Conservation (phyloP, 2,797 vertebrate species). For the Hozukius guyotensis region DNA sequence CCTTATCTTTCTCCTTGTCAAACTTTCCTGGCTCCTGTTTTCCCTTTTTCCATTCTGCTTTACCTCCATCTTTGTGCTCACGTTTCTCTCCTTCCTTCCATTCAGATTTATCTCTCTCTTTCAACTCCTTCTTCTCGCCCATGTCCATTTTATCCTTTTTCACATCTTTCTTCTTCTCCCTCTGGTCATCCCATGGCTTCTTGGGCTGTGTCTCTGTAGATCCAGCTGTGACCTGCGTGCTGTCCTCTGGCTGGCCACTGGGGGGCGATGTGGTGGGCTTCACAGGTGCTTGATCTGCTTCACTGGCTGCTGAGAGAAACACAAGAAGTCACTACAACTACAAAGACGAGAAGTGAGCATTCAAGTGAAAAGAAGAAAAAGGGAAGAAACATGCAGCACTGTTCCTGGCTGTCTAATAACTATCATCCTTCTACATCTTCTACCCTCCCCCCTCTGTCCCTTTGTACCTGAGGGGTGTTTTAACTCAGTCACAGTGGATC, state of each 20-base stretch:
- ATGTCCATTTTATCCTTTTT: conserved; percentile 49
- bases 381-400: neutral
- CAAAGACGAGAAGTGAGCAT: neutral
- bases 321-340: conserved; percentile 1
- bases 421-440: conserved; percentile 9
- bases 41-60: conserved; percentile 55
- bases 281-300: conserved; percentile 5
- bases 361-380: conserved; percentile 5
- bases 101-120: conserved; percentile 35
- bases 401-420: neutral
- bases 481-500: conserved; percentile 70
- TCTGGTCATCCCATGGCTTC: conserved; percentile 36
- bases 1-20: conserved; percentile 39
- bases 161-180: conserved; percentile 37
- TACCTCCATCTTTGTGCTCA: conserved; percentile 48
- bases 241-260: conserved; percentile 63
- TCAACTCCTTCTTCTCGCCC: conserved; percentile 37
- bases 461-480: conserved; percentile 69
- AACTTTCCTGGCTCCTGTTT: conserved; percentile 38
- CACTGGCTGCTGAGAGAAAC: conserved; percentile 44
- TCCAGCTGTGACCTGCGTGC: conserved; percentile 21
- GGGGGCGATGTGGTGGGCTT: conserved; percentile 51
- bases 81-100: conserved; percentile 45
- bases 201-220: neutral
- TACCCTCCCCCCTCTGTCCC: conserved; percentile 21